phyloP scores from a whole-genome alignment of 1,140 invertebrate species.

The Ridgeia piscesae region DNA sequence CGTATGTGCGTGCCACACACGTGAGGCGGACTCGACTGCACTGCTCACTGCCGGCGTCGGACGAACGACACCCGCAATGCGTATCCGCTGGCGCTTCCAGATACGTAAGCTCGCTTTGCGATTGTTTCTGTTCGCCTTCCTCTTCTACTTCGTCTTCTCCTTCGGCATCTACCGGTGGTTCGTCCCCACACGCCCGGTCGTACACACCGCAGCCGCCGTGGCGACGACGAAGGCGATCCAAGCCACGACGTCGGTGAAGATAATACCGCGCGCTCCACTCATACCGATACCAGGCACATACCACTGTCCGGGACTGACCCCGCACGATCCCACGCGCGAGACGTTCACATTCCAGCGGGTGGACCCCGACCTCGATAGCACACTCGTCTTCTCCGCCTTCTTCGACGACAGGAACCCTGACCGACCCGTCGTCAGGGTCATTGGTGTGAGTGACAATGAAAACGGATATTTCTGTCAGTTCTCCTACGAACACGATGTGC shows the following conservation, averaged over 20 bases:
- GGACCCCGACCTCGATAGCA: background rate
- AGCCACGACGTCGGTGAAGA: background rate
- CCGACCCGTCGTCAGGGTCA: background rate
- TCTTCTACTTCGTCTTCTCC: background rate
- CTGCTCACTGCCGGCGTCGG: background rate
- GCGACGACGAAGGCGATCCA: background rate
- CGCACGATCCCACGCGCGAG: background rate
- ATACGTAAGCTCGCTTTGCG: background rate
- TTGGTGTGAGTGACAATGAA: background rate
- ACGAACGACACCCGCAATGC: background rate
- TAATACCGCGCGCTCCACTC: background rate
- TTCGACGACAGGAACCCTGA: background rate
- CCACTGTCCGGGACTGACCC: background rate
- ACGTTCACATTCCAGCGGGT: background rate
- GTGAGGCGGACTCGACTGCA: background rate
- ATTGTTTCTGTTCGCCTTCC: background rate
- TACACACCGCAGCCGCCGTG: background rate
- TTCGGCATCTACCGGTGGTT: background rate
- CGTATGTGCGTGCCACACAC: background rate
- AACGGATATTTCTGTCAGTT: background rate
- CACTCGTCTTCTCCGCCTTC: background rate
- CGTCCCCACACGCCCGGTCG: background rate
- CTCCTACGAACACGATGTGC: background rate
- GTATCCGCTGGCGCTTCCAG: background rate
- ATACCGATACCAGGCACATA: background rate